phyloP scores from a whole-genome alignment of 2,888 invertebrate species.

The Ochropleura leucogaster region DNA sequence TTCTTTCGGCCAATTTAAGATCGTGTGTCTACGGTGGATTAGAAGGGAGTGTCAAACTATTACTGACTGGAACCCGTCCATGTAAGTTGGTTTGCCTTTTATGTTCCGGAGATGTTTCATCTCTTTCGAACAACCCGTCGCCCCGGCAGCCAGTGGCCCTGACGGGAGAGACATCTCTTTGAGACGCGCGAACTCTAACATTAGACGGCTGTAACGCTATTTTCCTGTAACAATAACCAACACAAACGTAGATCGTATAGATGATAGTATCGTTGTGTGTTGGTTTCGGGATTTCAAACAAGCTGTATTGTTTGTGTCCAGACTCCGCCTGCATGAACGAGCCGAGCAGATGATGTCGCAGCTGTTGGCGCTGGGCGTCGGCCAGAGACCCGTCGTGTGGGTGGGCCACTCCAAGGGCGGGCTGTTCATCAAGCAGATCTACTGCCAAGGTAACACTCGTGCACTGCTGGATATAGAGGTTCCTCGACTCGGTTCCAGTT shows the following conservation, averaged over 20 bases:
- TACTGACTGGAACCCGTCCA: background rate
- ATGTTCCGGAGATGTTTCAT: too few species aligned
- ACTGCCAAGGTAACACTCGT: constrained; percentile 91
- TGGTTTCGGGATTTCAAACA: background rate
- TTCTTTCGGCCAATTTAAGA: background rate
- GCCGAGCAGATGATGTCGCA: constrained; percentile 93
- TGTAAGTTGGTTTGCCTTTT: too few species aligned
- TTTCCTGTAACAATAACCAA: too few species aligned
- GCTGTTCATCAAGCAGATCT: constrained; percentile 95
- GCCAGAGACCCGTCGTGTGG: constrained; percentile 95
- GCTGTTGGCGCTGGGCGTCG: constrained; percentile 92
- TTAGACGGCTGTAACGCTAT: too few species aligned
- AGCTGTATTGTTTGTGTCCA: constrained; percentile 68
- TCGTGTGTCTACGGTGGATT: background rate
- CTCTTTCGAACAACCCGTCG: too few species aligned
- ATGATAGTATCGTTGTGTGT: background rate
- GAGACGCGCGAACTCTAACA: too few species aligned
- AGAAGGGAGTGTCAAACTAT: too few species aligned
- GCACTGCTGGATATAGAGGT: background rate
- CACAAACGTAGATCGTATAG: too few species aligned
- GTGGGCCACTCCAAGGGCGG: constrained; percentile 97
- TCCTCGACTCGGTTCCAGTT: background rate
- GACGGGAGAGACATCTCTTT: too few species aligned
- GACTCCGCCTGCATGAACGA: constrained; percentile 92
- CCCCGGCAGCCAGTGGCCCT: too few species aligned